Evolutionary conservation across 2,888 invertebrate species (phyloP).

Genomic region (Glyphotaelius pellucidus): DNA sequence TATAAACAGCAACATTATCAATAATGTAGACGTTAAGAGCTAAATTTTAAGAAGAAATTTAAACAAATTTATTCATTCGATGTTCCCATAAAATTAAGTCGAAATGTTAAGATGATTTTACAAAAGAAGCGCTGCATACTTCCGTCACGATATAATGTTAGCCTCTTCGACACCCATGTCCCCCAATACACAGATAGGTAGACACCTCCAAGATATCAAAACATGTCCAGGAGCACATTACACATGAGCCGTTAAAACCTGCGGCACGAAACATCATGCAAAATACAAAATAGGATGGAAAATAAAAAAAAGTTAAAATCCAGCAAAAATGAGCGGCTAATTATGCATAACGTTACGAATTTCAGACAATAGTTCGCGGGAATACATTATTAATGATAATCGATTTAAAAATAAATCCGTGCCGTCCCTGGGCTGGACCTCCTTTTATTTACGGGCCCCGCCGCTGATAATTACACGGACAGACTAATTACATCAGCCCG

Average conservation of each 20-base stretch:
- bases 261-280: background rate
- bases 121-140: background rate
- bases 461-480: constrained; percentile 76
- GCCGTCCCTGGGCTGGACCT: constrained; percentile 60
- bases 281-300: background rate
- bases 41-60: background rate
- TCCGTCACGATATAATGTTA: background rate
- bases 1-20: background rate
- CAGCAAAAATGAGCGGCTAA: constrained; percentile 34
- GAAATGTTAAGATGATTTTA: background rate
- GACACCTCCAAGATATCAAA: background rate
- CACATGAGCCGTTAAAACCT: background rate
- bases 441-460: constrained; percentile 72
- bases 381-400: constrained; percentile 51
- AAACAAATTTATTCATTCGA: background rate
- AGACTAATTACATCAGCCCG: constrained; percentile 77
- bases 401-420: constrained; percentile 56
- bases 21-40: background rate
- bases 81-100: background rate
- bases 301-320: constrained; percentile 6
- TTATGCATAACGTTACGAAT: constrained; percentile 47
- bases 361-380: constrained; percentile 52
- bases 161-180: background rate
- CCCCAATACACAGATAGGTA: background rate
- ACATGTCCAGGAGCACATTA: constrained; percentile 34